Evolutionary conservation across 2,113 vertebrate species (phyloP).

Genomic region (Aptenodytes forsteri): DNA sequence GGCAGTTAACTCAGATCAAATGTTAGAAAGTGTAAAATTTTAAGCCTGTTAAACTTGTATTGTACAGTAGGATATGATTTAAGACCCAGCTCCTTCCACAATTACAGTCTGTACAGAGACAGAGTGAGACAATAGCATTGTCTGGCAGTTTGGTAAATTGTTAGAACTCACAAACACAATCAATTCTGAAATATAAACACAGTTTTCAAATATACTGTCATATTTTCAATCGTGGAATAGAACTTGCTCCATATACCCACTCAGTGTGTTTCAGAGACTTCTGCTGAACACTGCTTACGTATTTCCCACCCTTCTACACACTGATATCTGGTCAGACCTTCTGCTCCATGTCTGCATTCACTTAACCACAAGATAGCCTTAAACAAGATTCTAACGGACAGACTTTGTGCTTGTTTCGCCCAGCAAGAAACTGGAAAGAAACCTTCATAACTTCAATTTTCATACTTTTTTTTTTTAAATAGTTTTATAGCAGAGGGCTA

Average conservation of each 20-base stretch:
- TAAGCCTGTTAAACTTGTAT: neutral
- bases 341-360: neutral
- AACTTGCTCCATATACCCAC: neutral
- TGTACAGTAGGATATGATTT: neutral
- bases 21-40: neutral
- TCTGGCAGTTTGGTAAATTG: neutral
- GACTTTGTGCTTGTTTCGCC: neutral
- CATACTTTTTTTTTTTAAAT: neutral
- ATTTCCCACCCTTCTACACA: neutral
- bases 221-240: neutral
- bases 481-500: neutral
- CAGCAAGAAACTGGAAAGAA: neutral
- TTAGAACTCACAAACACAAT: neutral
- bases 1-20: neutral
- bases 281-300: neutral
- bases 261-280: neutral
- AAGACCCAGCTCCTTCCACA: neutral
- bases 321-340: neutral
- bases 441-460: neutral
- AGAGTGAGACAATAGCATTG: neutral
- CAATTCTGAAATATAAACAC: neutral
- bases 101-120: neutral
- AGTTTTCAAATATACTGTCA: neutral
- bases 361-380: neutral
- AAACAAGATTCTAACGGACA: neutral